Evolutionary conservation across 1,140 invertebrate genomes (phyloP).

Genomic region (Macrobrachium rosenbergii): DNA sequence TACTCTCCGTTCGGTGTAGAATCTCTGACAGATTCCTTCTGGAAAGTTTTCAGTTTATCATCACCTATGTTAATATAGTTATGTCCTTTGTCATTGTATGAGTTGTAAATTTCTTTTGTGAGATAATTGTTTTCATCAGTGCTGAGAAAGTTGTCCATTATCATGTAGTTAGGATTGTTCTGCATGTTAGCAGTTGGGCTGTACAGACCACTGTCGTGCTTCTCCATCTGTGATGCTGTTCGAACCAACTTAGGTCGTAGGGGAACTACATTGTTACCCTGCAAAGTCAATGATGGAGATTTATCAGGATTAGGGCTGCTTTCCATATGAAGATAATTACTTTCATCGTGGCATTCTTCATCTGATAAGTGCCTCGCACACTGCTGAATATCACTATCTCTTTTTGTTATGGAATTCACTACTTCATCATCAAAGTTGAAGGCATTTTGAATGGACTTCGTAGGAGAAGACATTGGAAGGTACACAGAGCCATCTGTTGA

Average conservation of each 20-base stretch:
- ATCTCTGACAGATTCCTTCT: conserved; percentile 14
- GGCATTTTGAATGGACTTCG: not conserved
- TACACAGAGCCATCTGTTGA: not conserved
- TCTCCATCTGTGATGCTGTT: conserved; percentile 24
- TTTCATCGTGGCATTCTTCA: not conserved
- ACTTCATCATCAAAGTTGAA: conserved; percentile 45
- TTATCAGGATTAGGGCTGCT: not conserved
- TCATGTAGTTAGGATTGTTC: conserved; percentile 48
- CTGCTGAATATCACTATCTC: conserved; percentile 1
- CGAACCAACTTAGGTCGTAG: conserved; percentile 19
- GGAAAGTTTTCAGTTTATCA: not conserved
- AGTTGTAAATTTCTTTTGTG: not conserved
- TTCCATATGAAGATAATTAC: not conserved
- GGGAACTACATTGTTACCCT: not conserved
- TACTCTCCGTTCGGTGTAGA: conserved; percentile 18
- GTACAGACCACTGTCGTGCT: conserved; percentile 56
- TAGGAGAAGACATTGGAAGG: conserved; percentile 40
- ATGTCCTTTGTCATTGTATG: too few relatives aligned
- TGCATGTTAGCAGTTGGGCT: conserved; percentile 38
- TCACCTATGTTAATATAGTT: conserved; percentile 12
- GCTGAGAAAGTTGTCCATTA: conserved; percentile 26
- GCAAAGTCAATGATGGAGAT: not conserved
- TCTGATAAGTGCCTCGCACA: not conserved
- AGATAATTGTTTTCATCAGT: conserved; percentile 41
- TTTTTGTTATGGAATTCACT: conserved; percentile 23